These are phyloP conservation scores for Crepidodera aurea DNA, from an alignment of 2,888 invertebrate species.

Conservation along the genomic window DNA sequence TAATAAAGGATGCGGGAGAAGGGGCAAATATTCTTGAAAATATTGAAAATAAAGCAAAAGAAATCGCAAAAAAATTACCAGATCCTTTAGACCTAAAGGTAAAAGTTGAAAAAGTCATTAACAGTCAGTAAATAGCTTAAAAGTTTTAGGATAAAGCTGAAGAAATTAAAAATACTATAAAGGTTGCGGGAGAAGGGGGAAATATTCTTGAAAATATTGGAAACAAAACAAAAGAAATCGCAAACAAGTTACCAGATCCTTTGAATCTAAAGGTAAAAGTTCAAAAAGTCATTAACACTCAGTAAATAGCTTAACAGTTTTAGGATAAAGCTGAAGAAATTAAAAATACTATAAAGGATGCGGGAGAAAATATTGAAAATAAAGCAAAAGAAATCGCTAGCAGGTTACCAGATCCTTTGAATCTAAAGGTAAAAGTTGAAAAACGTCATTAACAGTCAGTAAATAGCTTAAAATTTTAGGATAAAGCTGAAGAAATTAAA, in stretches of 20 bases:
- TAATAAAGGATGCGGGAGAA: not conserved
- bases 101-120: too few species aligned
- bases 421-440: slow-evolving; percentile 1
- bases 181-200: not conserved
- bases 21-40: not conserved
- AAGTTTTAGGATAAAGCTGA: not conserved
- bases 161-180: not conserved
- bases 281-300: too few species aligned
- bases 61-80: not conserved
- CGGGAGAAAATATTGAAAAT: not conserved
- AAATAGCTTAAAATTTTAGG: not conserved
- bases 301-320: too few species aligned
- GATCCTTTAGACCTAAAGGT: not conserved
- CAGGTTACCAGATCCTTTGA: not conserved
- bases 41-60: not conserved
- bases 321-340: not conserved
- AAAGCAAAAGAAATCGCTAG: not conserved
- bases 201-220: not conserved
- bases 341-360: not conserved
- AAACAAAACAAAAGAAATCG: not conserved
- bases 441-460: not conserved
- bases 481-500: not conserved
- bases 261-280: slow-evolving; percentile 6
- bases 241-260: not conserved
- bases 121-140: not conserved